Evolutionary conservation across 2,797 vertebrate species (phyloP).

Genomic region (Cossypha heuglini): DNA sequence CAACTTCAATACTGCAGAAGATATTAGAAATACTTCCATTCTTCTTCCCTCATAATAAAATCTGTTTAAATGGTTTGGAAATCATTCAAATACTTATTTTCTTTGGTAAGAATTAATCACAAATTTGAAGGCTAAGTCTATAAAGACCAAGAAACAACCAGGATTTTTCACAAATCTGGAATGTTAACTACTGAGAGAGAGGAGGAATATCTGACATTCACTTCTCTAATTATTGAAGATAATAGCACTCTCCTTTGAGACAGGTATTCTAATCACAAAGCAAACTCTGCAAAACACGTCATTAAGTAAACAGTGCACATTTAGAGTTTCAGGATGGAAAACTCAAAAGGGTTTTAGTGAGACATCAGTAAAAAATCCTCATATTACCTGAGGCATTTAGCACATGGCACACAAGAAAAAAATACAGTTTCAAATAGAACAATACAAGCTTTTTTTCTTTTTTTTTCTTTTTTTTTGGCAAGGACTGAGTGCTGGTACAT

Average conservation of each 20-base stretch:
- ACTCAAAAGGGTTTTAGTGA: background rate
- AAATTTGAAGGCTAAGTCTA: background rate
- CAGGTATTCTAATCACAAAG: background rate
- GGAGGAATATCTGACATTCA: constrained; percentile 42
- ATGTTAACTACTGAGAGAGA: constrained; percentile 17
- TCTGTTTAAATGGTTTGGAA: background rate
- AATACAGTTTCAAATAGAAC: background rate
- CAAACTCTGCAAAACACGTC: background rate
- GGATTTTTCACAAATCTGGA: background rate
- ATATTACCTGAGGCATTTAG: background rate
- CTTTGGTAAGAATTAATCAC: background rate
- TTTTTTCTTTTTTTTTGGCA: background rate
- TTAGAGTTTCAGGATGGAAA: background rate
- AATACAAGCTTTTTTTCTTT: background rate
- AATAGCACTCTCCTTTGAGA: constrained; percentile 4
- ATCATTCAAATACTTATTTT: constrained; percentile 10
- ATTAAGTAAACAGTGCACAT: background rate
- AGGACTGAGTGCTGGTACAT: background rate
- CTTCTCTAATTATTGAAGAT: constrained; percentile 11
- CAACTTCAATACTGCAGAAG: constrained; percentile 36
- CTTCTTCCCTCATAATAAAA: background rate
- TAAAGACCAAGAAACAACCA: background rate
- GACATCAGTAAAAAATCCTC: background rate
- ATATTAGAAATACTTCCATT: background rate
- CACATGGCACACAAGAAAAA: background rate